These are phyloP conservation scores for Zalophus californianus DNA, from an alignment of 2,797 vertebrate species.

Conservation along the genomic window DNA sequence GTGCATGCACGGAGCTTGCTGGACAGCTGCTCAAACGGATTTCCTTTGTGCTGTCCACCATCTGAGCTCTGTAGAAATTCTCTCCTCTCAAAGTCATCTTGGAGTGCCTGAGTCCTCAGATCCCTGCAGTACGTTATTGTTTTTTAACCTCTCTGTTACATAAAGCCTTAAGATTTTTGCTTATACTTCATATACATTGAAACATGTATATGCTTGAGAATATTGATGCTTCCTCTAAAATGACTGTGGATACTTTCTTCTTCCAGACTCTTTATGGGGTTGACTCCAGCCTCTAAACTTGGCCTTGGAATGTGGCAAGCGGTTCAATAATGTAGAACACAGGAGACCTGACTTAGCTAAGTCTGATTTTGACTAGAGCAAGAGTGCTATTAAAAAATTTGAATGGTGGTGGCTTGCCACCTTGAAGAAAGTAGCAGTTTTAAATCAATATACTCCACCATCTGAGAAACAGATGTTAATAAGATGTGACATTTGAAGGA, in stretches of 20 bases:
- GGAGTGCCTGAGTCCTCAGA: neutral
- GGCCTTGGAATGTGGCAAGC: neutral
- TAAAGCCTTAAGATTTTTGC: neutral
- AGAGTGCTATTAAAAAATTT: neutral
- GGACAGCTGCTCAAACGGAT: neutral
- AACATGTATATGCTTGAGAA: neutral
- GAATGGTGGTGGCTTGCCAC: neutral
- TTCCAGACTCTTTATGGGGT: neutral
- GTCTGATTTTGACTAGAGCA: neutral
- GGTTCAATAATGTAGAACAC: neutral
- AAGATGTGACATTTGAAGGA: neutral
- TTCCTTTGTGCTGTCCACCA: slow-evolving; percentile 27
- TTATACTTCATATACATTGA: neutral
- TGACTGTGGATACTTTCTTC: neutral
- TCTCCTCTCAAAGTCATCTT: neutral
- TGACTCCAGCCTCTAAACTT: neutral
- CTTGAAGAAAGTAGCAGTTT: neutral
- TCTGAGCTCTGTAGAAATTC: neutral
- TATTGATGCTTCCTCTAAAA: neutral
- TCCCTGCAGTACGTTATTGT: neutral
- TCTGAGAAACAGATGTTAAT: neutral
- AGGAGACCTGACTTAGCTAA: neutral
- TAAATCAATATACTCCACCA: neutral
- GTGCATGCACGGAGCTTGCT: slow-evolving; percentile 49
- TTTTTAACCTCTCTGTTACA: neutral